Percentiles rank a stretch among this genome's conserved stretches.
These are phyloP conservation scores for Ictalurus furcatus DNA, from an alignment of 2,113 vertebrate species.

Conservation along the genomic window DNA sequence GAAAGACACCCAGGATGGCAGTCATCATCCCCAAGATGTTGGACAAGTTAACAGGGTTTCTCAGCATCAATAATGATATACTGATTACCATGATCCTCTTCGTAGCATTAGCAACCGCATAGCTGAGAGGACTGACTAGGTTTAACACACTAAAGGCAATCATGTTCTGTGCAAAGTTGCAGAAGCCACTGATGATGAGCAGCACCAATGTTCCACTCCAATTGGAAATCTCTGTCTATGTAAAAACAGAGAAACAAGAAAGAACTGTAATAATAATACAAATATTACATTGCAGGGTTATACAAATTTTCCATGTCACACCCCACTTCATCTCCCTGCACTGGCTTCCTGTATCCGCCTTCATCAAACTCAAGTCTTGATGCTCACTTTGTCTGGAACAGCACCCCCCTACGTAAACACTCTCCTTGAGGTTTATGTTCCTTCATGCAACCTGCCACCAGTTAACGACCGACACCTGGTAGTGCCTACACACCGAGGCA, in stretches of 20 bases:
- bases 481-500: too few species aligned
- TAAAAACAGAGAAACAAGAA: background rate
- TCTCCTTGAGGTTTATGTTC: too few species aligned
- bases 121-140: slow-evolving; percentile 93
- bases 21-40: slow-evolving; percentile 97
- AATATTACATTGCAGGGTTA: background rate
- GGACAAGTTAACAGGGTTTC: slow-evolving; percentile 88
- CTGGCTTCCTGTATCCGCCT: too few species aligned
- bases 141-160: slow-evolving; percentile 97
- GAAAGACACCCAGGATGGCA: slow-evolving; percentile 91
- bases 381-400: too few species aligned
- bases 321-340: too few species aligned
- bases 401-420: too few species aligned
- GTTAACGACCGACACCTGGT: too few species aligned
- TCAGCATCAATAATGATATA: slow-evolving; percentile 91
- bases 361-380: too few species aligned
- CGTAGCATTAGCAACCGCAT: slow-evolving; percentile 95
- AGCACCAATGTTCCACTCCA: slow-evolving; percentile 88
- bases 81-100: slow-evolving; percentile 98
- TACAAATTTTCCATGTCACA: background rate
- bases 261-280: background rate
- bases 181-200: slow-evolving; percentile 92
- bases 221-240: slow-evolving; percentile 77
- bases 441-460: too few species aligned
- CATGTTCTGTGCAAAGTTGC: slow-evolving; percentile 97